Percentiles rank a stretch among this genome's conserved stretches.
Conservation (phyloP, 2,888 invertebrate species). For the Anarsia innoxiella region DNA sequence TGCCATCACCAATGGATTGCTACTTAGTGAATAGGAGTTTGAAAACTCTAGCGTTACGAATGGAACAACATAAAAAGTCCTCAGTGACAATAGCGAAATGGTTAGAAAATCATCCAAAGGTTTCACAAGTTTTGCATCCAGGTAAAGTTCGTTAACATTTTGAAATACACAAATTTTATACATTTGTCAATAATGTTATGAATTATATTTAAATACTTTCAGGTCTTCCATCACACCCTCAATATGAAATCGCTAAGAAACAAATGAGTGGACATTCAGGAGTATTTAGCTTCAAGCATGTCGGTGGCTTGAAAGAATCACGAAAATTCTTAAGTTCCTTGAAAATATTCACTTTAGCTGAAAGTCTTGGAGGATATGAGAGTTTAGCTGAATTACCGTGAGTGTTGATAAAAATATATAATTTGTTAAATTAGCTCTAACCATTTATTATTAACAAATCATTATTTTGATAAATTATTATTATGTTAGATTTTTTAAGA, state of each 20-base stretch:
- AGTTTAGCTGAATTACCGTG: slow-evolving; percentile 96
- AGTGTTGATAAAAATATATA: too few species aligned
- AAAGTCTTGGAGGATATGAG: slow-evolving; percentile 96
- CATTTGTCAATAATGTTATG: background rate
- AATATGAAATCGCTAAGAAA: slow-evolving; percentile 84
- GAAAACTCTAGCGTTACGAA: slow-evolving; percentile 93
- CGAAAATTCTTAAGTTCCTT: slow-evolving; percentile 82
- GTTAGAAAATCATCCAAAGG: slow-evolving; percentile 85
- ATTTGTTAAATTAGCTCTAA: too few species aligned
- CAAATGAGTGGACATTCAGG: slow-evolving; percentile 94
- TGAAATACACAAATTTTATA: background rate
- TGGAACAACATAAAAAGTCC: slow-evolving; percentile 91
- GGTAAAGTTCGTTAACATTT: slow-evolving; percentile 49
- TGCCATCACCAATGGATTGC: slow-evolving; percentile 98
- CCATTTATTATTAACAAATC: too few species aligned
- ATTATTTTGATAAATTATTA: too few species aligned
- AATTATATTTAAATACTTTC: too few species aligned
- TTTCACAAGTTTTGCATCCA: slow-evolving; percentile 89
- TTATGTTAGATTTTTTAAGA: too few species aligned
- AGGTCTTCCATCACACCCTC: slow-evolving; percentile 90
- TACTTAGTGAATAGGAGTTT: slow-evolving; percentile 93
- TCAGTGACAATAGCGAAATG: slow-evolving; percentile 86
- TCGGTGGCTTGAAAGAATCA: slow-evolving; percentile 83
- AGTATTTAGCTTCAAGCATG: slow-evolving; percentile 91
- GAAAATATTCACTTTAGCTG: slow-evolving; percentile 90